Percentiles rank a stretch among this genome's conserved stretches.
phyloP scores from a whole-genome alignment of 2,888 invertebrate species.

The Tipula unca region DNA sequence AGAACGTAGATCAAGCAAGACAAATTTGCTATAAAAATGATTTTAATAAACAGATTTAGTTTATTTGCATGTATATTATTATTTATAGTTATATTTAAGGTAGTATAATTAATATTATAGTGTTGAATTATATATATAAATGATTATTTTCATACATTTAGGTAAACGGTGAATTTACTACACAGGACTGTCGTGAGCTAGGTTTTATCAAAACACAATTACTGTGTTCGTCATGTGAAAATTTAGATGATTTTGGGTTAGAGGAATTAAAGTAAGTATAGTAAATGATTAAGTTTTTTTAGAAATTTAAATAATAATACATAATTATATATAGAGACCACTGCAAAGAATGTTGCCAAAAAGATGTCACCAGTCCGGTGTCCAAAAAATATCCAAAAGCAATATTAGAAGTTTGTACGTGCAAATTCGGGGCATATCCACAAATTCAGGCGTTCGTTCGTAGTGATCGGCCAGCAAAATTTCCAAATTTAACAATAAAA shows the following conservation, averaged over 20 bases:
- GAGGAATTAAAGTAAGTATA: conserved; percentile 33
- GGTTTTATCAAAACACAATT: conserved; percentile 83
- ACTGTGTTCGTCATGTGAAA: conserved; percentile 81
- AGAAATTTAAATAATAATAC: background rate
- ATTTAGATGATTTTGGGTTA: conserved; percentile 56
- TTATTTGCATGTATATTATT: background rate
- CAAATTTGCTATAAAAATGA: background rate
- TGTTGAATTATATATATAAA: background rate
- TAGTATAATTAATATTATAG: background rate
- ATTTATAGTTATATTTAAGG: background rate
- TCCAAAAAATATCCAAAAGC: conserved; percentile 82
- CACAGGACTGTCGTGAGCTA: conserved; percentile 73
- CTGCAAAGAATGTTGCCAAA: conserved; percentile 74
- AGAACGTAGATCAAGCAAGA: background rate
- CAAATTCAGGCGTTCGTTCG: conserved; percentile 98
- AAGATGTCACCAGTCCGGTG: conserved; percentile 56
- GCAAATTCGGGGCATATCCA: conserved; percentile 96
- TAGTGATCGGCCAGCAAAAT: conserved; percentile 81
- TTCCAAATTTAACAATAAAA: conserved; percentile 83
- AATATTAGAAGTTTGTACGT: conserved; percentile 91
- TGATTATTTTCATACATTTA: background rate
- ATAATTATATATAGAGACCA: conserved; percentile 21
- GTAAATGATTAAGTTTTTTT: background rate
- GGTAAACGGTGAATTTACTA: conserved; percentile 50
- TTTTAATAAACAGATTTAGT: background rate